A percentile compares a stretch with the other conserved stretches of the same genome.
phyloP scores from a whole-genome alignment of 2,888 invertebrate genomes.

The Sinotaia quadrata region DNA sequence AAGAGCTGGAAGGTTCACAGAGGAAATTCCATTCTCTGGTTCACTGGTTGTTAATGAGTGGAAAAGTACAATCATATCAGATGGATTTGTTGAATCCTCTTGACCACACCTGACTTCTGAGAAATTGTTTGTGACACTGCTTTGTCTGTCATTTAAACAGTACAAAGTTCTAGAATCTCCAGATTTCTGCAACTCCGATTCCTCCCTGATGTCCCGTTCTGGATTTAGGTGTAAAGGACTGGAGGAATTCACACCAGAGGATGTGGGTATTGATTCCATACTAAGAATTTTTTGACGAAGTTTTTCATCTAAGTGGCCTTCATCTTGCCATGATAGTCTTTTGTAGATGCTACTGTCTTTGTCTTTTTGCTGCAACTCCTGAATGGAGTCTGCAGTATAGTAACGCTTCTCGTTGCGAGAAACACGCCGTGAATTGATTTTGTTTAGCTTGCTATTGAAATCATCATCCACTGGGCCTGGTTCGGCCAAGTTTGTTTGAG shows the following conservation, averaged over 20 bases:
- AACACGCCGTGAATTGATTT: constrained; percentile 64
- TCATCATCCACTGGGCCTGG: constrained; percentile 56
- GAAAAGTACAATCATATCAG: constrained; percentile 57
- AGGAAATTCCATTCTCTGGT: constrained; percentile 63
- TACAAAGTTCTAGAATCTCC: not conserved
- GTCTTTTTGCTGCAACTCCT: constrained; percentile 75
- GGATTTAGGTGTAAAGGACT: constrained; percentile 70
- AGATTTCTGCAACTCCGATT: constrained; percentile 36
- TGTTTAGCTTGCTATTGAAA: constrained; percentile 44
- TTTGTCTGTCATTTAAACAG: no score
- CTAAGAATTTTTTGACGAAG: constrained; percentile 66
- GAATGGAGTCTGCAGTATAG: constrained; percentile 80
- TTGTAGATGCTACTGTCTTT: constrained; percentile 76
- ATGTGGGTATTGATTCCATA: constrained; percentile 72
- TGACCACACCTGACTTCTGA: not conserved
- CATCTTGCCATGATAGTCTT: constrained; percentile 77
- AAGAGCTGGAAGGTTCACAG: constrained; percentile 61
- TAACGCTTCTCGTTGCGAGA: constrained; percentile 74
- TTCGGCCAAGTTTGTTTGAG: constrained; percentile 7
- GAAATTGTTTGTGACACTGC: not conserved
- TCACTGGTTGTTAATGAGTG: constrained; percentile 54
- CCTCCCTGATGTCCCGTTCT: constrained; percentile 63
- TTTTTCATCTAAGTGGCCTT: constrained; percentile 52
- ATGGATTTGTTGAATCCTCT: constrained; percentile 53
- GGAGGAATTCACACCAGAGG: constrained; percentile 73